phyloP scores from a whole-genome alignment of 1,140 invertebrate species.

The Eciton burchellii region DNA sequence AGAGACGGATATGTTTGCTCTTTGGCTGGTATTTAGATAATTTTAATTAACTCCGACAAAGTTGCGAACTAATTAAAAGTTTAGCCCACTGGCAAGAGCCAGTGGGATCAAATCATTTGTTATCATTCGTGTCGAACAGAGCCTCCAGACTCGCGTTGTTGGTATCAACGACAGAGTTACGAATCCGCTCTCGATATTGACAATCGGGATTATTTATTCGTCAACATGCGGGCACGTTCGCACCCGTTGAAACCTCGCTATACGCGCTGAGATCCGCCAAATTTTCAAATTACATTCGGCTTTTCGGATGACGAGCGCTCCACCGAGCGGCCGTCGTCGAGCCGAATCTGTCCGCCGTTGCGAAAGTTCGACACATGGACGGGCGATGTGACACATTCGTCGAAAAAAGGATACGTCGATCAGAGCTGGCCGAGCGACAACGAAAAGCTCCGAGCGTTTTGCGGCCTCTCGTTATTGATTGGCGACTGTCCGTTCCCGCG shows the following conservation, averaged over 20 bases:
- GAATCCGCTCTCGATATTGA: neutral
- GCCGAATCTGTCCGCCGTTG: slow-evolving; percentile 26
- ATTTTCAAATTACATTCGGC: slow-evolving; percentile 31
- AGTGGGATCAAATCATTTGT: neutral
- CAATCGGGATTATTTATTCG: neutral
- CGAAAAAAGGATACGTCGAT: slow-evolving; percentile 41
- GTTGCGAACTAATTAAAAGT: slow-evolving; percentile 7
- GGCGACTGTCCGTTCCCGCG: slow-evolving; percentile 22
- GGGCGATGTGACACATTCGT: slow-evolving; percentile 27
- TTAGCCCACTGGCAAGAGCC: neutral
- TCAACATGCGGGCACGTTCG: neutral
- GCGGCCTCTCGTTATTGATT: slow-evolving; percentile 27
- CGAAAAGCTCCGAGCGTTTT: slow-evolving; percentile 28
- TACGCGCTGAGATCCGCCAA: neutral
- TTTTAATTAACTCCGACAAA: neutral
- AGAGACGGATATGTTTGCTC: neutral
- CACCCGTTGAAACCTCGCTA: too few species aligned
- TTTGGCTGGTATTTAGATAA: slow-evolving; percentile 7
- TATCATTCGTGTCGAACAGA: neutral
- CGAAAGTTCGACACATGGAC: slow-evolving; percentile 9
- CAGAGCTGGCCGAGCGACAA: neutral
- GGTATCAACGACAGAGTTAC: neutral
- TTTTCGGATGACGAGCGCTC: slow-evolving; percentile 14
- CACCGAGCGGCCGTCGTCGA: slow-evolving; percentile 19
- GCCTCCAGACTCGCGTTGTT: neutral